phyloP scores from a whole-genome alignment of 2,797 vertebrate genomes.

The Coregonus sp. region DNA sequence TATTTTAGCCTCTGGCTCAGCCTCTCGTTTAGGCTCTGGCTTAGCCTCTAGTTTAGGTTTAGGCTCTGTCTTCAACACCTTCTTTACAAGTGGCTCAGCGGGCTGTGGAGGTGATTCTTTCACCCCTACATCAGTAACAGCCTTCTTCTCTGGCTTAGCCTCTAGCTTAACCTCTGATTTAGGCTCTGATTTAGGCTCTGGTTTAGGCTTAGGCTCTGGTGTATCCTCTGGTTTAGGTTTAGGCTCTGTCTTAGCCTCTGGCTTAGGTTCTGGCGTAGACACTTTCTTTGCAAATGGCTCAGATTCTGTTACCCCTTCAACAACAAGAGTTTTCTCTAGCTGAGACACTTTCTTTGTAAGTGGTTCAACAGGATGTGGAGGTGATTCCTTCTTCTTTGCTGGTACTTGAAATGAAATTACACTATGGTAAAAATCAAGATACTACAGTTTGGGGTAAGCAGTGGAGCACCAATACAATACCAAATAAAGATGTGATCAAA shows the following conservation, averaged over 20 bases:
- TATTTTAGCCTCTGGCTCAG: no score
- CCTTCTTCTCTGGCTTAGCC: no score
- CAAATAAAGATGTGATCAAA: background rate
- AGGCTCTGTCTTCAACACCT: no score
- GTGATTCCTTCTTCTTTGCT: conserved; percentile 50
- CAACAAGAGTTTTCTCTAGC: no score
- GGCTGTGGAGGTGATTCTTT: no score
- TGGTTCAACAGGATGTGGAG: conserved; percentile 41
- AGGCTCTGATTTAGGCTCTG: no score
- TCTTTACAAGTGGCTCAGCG: no score
- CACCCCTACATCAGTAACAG: no score
- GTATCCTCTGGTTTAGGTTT: no score
- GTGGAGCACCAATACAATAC: background rate
- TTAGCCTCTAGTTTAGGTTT: background rate
- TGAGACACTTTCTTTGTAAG: conserved; percentile 33
- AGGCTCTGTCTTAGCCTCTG: background rate
- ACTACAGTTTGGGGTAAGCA: conserved; percentile 23
- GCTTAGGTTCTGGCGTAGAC: background rate
- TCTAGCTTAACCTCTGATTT: no score
- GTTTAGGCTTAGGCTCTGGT: no score
- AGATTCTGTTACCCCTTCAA: background rate
- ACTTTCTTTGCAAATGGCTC: background rate
- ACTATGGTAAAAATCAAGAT: conserved; percentile 44
- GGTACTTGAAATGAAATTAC: conserved; percentile 64
- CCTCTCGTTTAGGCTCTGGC: no score